Evolutionary conservation across 2,113 vertebrate species (phyloP).

Genomic region (Cacatua alba): DNA sequence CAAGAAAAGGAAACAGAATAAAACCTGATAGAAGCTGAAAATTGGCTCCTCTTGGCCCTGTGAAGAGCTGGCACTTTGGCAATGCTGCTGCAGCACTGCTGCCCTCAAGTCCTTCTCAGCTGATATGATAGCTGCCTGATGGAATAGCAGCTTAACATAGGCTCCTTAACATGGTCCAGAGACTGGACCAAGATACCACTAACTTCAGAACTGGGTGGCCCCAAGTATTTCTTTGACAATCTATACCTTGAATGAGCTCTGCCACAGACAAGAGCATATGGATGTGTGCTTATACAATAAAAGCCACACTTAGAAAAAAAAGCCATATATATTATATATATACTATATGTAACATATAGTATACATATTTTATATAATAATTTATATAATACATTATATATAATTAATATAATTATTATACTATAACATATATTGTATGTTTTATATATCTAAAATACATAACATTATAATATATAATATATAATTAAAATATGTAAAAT

Average conservation of each 20-base stretch:
- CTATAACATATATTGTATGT: no score
- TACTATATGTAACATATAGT: no score
- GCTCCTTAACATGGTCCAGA: neutral
- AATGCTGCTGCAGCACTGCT: neutral
- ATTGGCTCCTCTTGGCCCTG: neutral
- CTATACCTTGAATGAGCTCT: neutral
- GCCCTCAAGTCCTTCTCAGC: neutral
- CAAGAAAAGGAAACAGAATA: neutral
- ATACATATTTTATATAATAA: no score
- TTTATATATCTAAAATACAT: no score
- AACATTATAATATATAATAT: no score
- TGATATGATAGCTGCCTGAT: neutral
- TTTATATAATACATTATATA: no score
- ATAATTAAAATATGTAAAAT: no score
- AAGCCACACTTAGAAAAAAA: neutral
- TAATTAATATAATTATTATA: no score
- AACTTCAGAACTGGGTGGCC: neutral
- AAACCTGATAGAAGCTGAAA: neutral
- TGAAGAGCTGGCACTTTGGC: neutral
- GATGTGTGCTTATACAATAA: neutral
- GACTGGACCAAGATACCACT: accelerated
- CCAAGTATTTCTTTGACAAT: neutral
- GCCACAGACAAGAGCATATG: neutral
- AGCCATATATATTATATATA: neutral
- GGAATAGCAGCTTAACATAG: neutral